phyloP scores from a whole-genome alignment of 2,888 invertebrate species.

The Lepidonotus clava region DNA sequence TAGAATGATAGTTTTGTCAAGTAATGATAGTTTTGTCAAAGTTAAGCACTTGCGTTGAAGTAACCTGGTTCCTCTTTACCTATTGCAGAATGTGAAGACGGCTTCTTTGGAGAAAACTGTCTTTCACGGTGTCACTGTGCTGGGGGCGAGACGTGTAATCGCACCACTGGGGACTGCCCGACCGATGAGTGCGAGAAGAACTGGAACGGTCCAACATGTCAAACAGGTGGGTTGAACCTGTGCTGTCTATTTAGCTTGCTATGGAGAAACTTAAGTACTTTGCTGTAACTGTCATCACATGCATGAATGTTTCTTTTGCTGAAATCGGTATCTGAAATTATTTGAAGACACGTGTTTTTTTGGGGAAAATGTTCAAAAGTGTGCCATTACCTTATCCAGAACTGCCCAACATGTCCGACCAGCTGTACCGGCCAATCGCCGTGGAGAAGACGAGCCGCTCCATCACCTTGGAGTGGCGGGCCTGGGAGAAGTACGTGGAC shows the following conservation, averaged over 20 bases:
- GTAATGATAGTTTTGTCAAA: too few relatives aligned
- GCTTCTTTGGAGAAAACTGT: conserved; percentile 72
- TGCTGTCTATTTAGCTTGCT: neutral
- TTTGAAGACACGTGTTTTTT: neutral
- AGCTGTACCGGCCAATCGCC: conserved; percentile 47
- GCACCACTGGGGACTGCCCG: conserved; percentile 69
- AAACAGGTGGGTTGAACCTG: conserved; percentile 60
- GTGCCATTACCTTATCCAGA: conserved; percentile 56
- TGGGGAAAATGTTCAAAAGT: neutral
- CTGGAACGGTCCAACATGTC: conserved; percentile 71
- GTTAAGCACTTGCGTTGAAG: too few relatives aligned
- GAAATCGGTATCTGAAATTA: neutral
- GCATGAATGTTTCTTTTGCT: neutral
- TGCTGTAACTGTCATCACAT: neutral
- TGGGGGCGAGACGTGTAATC: conserved; percentile 69
- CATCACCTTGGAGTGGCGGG: conserved; percentile 57
- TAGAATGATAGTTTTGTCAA: too few relatives aligned
- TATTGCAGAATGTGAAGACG: conserved; percentile 68
- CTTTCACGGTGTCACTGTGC: conserved; percentile 70
- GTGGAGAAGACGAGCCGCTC: conserved; percentile 20
- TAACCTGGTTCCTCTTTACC: too few relatives aligned
- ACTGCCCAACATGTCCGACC: conserved; percentile 56
- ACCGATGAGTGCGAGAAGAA: conserved; percentile 70
- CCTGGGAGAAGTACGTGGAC: conserved; percentile 57
- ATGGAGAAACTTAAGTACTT: neutral